A percentile compares a stretch with the other conserved stretches of the same genome.
These are phyloP conservation scores for Melinaea menophilus DNA, from an alignment of 2,888 invertebrate genomes.

Conservation along the genomic window DNA sequence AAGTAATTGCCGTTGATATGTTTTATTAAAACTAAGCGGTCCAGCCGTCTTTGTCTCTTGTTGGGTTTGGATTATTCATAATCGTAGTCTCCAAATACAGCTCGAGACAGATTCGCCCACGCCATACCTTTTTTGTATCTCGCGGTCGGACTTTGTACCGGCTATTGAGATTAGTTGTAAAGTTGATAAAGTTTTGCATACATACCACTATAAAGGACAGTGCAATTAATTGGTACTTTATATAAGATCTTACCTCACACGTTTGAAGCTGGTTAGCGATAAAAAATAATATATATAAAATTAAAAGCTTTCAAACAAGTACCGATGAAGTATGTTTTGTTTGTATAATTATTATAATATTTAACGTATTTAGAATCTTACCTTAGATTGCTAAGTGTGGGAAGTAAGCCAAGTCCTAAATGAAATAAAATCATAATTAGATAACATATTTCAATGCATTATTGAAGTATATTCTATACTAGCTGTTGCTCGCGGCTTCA, in stretches of 20 bases:
- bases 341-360: background rate
- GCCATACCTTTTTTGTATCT: conserved; percentile 40
- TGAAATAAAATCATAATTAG: conserved; percentile 9
- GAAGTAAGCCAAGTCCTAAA: conserved; percentile 92
- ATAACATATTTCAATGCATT: too few species aligned
- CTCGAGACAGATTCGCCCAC: conserved; percentile 43
- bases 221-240: too few species aligned
- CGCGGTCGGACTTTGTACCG: conserved; percentile 27
- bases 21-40: conserved; percentile 11
- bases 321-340: too few species aligned
- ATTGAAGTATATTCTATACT: too few species aligned
- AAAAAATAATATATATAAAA: too few species aligned
- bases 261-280: background rate
- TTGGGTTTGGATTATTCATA: conserved; percentile 38
- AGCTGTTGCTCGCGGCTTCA: too few species aligned
- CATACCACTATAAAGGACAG: too few species aligned
- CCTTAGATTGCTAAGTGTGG: conserved; percentile 91
- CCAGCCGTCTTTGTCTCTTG: conserved; percentile 12
- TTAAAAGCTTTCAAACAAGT: too few species aligned
- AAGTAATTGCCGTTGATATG: background rate
- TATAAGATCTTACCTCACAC: conserved; percentile 1
- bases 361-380: conserved; percentile 60
- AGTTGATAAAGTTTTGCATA: background rate
- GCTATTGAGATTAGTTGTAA: conserved; percentile 15
- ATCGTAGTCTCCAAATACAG: conserved; percentile 45